Conservation (phyloP, 2,113 vertebrate species). For the Abramis brama region DNA sequence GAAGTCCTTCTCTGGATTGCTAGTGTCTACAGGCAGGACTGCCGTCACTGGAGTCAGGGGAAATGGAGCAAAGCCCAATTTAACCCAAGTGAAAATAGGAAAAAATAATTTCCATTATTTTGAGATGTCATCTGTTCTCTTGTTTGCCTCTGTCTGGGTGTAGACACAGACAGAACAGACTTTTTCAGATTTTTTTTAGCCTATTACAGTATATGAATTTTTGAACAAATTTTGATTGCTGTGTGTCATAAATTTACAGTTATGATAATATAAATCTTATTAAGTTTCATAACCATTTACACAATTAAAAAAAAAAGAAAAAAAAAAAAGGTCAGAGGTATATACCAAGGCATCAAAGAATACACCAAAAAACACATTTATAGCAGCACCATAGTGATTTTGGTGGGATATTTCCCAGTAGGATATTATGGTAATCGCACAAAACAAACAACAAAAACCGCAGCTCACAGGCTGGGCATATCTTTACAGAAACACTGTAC, state of each 20-base stretch:
- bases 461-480: constrained; percentile 24
- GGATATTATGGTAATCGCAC: constrained; percentile 2
- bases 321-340: not conserved
- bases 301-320: not conserved
- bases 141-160: not conserved
- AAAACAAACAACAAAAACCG: constrained; percentile 1
- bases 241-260: not conserved
- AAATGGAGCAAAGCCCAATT: not conserved
- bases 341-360: not conserved
- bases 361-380: not conserved
- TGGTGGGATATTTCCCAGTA: not conserved
- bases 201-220: not conserved
- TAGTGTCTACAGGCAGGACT: not conserved
- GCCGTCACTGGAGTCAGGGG: not conserved
- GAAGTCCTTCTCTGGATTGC: constrained; percentile 42
- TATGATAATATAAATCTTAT: not conserved
- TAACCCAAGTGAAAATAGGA: not conserved
- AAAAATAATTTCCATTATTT: not conserved
- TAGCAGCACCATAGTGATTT: not conserved
- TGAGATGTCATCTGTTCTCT: not conserved
- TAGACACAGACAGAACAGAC: not conserved
- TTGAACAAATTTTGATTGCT: not conserved
- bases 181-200: not conserved
- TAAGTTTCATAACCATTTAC: not conserved
- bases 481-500: constrained; percentile 31